Base-by-base conservation (phyloP, 2,888 invertebrate species). In the Falcaria lacertinaria region DNA sequence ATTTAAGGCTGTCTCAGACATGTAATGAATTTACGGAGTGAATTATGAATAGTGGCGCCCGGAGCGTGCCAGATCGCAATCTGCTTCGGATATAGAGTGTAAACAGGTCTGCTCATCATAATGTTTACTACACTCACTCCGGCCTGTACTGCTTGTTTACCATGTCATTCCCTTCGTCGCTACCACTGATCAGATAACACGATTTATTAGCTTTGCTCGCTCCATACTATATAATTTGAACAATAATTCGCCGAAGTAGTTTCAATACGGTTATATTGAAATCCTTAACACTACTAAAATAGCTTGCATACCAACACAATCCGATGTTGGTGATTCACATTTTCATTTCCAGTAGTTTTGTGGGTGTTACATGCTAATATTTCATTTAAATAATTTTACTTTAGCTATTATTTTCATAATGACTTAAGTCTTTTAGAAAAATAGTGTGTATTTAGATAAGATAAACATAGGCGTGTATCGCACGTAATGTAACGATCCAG, bases 1-100 rank as follows among this genome's bases (percentile, higher is more conserved):
- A 88, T 86, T 85, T 83, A 81, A 82, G 84, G 78, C 79, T 81
- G 86, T 81, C 81, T 80, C 77, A 70, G 68, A 75, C 73, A 80
- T 83, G 76, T 81, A 80, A 81, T 83, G 80, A 87, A 86, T 83
- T 82, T 76, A 72, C 76, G 61, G 74, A 81, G 79, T 81, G 82
- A 84, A 75, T 81, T 84, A 85, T 82, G 81, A 75, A 71, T 67
- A 71, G 71, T 69, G 79, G 79, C 80, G 81, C 74, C n/a, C 76
- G 65, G 63, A 60, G 65, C 72, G 74, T 72, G 76, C 79, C 74
- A 77, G 83, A 84, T 84, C 69, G 73, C 75, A 71, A 84, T 85
- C 79, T 78, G 67, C 68, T 69, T 68, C 65, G 66, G 65, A 64
- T 69, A 73, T 68, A 71, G 67, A 63, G 65, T 60, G 73, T 75